Evolutionary conservation across 35 echinoderm and acorn worm species (phyloP), one percentile per base, ranked within the genome.

Genomic region (Anneissia japonica): DNA sequence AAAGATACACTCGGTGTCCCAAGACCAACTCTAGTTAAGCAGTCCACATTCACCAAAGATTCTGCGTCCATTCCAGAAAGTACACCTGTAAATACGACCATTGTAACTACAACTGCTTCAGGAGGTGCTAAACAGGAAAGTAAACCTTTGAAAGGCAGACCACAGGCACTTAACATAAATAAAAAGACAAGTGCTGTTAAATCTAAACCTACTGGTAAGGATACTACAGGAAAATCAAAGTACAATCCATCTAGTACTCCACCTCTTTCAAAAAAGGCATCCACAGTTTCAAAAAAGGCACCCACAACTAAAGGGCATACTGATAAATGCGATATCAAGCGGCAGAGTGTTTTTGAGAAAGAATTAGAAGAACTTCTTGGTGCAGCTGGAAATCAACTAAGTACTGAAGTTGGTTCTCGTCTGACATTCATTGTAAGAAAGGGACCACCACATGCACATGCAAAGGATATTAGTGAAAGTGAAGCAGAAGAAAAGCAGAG

Each of bases 21-120:
- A 75, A 88, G 87, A 30, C 96, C 96, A 37, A 85, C 84, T 38
- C 64, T 99, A 26, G 82, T 94, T 13, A 99, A 99, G 82, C 96
- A 99, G 75, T 94, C 92, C 40, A 99, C 96, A 84, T 99, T 99
- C 80, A 99, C 96, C 32, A 99, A 99, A 86, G 96, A 99, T 38
- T 87, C 80, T 79, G 89, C 96, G 33, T 99, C 96, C 33, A 84
- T 97, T 35, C 94, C 94, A 41, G 88, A 97, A 35, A 88, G 93
- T 30, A 97, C 94, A 14, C 94, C 94, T 51, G 93, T 91, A 46
- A 94, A 76, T 35, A 64, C 51, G 26, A 64, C 51, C 26, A 64
- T 64, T 64, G 51, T 64, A 2, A 64, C 51, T 64, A 64, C 51
- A 64, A 64, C 51, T 64, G 51, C 51, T 23, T 64, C 21, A 64